Percentiles rank a stretch among this genome's conserved stretches.
These are phyloP conservation scores for Nansenia antarctica DNA, from an alignment of 2,113 vertebrate species.

Conservation along the genomic window DNA sequence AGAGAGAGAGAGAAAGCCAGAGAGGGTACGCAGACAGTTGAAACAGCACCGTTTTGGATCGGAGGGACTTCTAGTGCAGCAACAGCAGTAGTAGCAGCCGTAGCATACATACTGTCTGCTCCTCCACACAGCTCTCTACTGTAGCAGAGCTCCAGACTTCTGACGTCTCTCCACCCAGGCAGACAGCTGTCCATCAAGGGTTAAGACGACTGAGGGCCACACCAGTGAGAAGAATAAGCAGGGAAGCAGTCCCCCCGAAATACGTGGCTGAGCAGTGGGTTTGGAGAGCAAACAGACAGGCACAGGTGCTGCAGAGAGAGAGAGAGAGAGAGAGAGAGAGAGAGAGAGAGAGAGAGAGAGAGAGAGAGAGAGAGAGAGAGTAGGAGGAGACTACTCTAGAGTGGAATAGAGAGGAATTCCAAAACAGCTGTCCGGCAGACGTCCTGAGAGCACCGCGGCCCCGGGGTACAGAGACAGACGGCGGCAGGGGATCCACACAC, in stretches of 20 bases:
- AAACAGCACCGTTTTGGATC: constrained; percentile 33
- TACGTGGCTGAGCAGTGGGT: constrained; percentile 24
- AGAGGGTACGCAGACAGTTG: constrained; percentile 5
- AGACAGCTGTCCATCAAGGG: constrained; percentile 14
- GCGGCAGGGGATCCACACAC: neutral
- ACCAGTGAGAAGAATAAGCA: constrained; percentile 31
- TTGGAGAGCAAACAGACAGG: constrained; percentile 45
- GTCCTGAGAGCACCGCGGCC: constrained; percentile 62
- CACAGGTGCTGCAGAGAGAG: constrained; percentile 71
- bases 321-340: constrained; percentile 13
- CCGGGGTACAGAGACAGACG: constrained; percentile 51
- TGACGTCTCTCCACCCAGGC: constrained; percentile 1
- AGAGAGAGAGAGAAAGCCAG: neutral
- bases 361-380: constrained; percentile 25
- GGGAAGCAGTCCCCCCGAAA: constrained; percentile 28
- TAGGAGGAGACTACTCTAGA: constrained; percentile 69
- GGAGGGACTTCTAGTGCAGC: constrained; percentile 4
- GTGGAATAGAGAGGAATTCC: constrained; percentile 70
- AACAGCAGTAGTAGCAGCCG: neutral
- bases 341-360: constrained; percentile 23
- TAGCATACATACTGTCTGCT: neutral
- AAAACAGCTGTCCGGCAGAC: constrained; percentile 80
- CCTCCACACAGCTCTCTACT: neutral
- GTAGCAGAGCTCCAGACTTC: constrained; percentile 26
- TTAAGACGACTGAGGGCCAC: neutral